Conservation (phyloP, 2,888 invertebrate genomes). For the Epirrita christyi region DNA sequence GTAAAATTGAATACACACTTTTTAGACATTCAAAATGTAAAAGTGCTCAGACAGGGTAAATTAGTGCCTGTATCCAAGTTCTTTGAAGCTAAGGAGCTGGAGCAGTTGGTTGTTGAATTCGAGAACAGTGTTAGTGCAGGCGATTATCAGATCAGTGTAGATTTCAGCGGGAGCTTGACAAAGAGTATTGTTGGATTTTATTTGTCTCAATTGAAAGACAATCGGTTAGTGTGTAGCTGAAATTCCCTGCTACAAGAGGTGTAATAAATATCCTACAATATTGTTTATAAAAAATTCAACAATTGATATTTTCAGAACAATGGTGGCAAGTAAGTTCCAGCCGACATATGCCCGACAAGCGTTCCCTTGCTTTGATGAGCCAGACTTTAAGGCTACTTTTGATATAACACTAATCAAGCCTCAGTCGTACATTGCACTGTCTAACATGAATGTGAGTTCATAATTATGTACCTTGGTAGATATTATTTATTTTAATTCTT, state of each 20-base stretch:
- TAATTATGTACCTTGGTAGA: not conserved
- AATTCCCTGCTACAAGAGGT: not conserved
- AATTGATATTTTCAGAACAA: constrained; percentile 82
- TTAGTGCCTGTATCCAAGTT: constrained; percentile 58
- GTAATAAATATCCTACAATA: not conserved
- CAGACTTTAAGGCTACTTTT: constrained; percentile 94
- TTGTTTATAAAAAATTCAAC: not conserved
- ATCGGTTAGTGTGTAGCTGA: constrained; percentile 61
- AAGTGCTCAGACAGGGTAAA: constrained; percentile 53
- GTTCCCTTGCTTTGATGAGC: constrained; percentile 98
- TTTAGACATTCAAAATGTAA: constrained; percentile 78
- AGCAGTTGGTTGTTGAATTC: constrained; percentile 68
- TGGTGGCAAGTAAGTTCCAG: constrained; percentile 97
- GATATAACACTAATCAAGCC: constrained; percentile 91
- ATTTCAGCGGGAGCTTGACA: constrained; percentile 87
- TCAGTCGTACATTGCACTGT: constrained; percentile 89
- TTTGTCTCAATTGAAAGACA: constrained; percentile 85
- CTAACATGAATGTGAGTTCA: constrained; percentile 92
- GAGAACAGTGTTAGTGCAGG: constrained; percentile 55
- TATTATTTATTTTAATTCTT: no score
- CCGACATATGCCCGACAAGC: constrained; percentile 97
- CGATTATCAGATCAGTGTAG: constrained; percentile 82
- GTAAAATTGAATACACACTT: constrained; percentile 85
- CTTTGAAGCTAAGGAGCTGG: constrained; percentile 58
- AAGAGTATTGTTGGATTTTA: constrained; percentile 90